phyloP scores from a whole-genome alignment of 1,140 invertebrate genomes.

The Sitobion miscanthi region DNA sequence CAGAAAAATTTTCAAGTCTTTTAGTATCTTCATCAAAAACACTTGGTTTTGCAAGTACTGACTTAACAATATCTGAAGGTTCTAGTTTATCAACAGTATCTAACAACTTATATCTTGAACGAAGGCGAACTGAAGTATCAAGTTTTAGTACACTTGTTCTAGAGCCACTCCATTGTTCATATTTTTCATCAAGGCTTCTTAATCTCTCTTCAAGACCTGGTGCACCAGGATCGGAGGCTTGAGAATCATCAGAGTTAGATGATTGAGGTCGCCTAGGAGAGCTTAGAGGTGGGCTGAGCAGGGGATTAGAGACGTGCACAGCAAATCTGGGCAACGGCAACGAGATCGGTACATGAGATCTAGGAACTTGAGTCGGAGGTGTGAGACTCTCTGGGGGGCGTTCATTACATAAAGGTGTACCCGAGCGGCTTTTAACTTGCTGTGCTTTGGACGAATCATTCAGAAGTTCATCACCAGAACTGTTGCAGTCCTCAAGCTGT shows the following conservation, averaged over 20 bases:
- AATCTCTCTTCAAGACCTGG: constrained; percentile 78
- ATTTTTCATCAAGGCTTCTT: constrained; percentile 87
- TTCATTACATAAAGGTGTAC: constrained; percentile 84
- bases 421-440: constrained; percentile 73
- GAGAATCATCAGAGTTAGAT: constrained; percentile 49
- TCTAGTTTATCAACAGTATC: constrained; percentile 80
- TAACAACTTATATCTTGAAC: constrained; percentile 72
- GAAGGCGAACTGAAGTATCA: constrained; percentile 65
- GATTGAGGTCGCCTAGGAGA: constrained; percentile 55
- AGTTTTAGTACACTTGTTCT: constrained; percentile 67
- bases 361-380: constrained; percentile 68
- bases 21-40: constrained; percentile 96
- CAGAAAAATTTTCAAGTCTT: constrained; percentile 84
- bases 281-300: constrained; percentile 33
- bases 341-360: constrained; percentile 73
- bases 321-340: constrained; percentile 86
- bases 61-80: constrained; percentile 92
- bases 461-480: constrained; percentile 67
- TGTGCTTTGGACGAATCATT: constrained; percentile 62
- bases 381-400: constrained; percentile 79
- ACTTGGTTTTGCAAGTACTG: constrained; percentile 86
- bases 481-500: constrained; percentile 75
- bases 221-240: constrained; percentile 63
- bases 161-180: constrained; percentile 85
- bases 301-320: constrained; percentile 66